phyloP scores from a whole-genome alignment of 1,140 invertebrate genomes.

The Calephelis virginiensis region DNA sequence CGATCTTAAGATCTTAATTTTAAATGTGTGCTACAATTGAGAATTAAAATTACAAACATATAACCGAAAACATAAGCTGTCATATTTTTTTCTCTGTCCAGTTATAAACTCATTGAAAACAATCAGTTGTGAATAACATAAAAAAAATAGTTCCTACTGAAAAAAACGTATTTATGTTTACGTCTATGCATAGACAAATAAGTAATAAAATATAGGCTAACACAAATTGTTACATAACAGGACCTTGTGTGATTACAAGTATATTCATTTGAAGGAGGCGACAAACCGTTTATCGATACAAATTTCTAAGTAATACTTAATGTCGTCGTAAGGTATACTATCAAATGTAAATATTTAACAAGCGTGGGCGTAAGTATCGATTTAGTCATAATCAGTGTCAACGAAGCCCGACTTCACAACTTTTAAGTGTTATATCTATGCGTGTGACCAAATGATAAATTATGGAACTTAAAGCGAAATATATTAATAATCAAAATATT shows the following conservation, averaged over 20 bases:
- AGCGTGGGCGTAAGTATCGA: slow-evolving; percentile 65
- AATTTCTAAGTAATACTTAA: slow-evolving; percentile 30
- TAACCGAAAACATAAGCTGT: slow-evolving; percentile 18
- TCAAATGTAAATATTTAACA: slow-evolving; percentile 67
- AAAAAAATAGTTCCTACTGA: slow-evolving; percentile 32
- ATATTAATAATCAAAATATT: slow-evolving; percentile 32
- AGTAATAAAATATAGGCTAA: no score
- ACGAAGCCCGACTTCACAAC: slow-evolving; percentile 39
- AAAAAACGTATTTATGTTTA: slow-evolving; percentile 23
- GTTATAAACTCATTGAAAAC: slow-evolving; percentile 40
- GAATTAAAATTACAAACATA: slow-evolving; percentile 53
- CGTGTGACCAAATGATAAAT: slow-evolving; percentile 43
- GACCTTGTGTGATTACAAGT: slow-evolving; percentile 20
- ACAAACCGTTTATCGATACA: slow-evolving; percentile 2
- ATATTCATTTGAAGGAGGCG: slow-evolving; percentile 17
- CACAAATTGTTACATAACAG: background rate
- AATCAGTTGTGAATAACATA: slow-evolving; percentile 34
- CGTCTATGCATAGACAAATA: slow-evolving; percentile 2
- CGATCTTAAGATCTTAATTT: slow-evolving; percentile 52
- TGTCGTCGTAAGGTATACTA: slow-evolving; percentile 43
- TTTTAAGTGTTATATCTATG: slow-evolving; percentile 38
- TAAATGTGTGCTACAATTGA: slow-evolving; percentile 48
- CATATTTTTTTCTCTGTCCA: slow-evolving; percentile 47
- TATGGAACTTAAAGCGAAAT: slow-evolving; percentile 41
- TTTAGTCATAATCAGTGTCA: slow-evolving; percentile 58